Conservation (phyloP, 1,140 invertebrate genomes). For the Batillaria attramentaria region DNA sequence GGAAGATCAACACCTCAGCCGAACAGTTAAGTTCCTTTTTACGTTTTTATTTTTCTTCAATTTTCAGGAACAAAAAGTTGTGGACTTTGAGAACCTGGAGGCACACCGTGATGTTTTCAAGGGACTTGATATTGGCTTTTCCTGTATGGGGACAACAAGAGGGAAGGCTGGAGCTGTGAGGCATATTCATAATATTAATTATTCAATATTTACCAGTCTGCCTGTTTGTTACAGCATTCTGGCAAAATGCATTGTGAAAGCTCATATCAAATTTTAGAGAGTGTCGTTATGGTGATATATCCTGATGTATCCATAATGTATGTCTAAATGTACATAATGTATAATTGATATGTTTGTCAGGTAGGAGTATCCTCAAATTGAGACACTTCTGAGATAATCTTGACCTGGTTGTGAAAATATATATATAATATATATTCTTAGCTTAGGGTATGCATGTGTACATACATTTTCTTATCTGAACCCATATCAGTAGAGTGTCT, state of each 20-base stretch:
- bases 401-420: not conserved
- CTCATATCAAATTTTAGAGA: not conserved
- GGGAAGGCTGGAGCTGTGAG: slow-evolving; percentile 73
- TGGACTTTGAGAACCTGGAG: slow-evolving; percentile 76
- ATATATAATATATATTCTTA: not conserved
- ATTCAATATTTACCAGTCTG: not conserved
- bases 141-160: slow-evolving; percentile 75
- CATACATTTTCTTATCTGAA: slow-evolving; percentile 12
- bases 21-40: too few relatives aligned
- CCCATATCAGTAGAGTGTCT: not conserved
- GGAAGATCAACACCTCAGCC: too few relatives aligned
- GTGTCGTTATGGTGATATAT: not conserved
- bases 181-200: not conserved
- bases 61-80: slow-evolving; percentile 66
- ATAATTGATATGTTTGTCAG: too few relatives aligned
- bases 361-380: too few relatives aligned
- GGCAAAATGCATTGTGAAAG: not conserved
- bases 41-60: not conserved
- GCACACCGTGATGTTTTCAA: slow-evolving; percentile 72
- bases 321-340: too few relatives aligned
- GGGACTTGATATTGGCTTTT: slow-evolving; percentile 74
- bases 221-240: not conserved
- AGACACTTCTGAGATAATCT: too few relatives aligned
- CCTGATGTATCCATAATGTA: not conserved
- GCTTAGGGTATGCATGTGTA: slow-evolving; percentile 10